Evolutionary conservation across 2,888 invertebrate species (phyloP).

Genomic region (Parasteatoda lunata): DNA sequence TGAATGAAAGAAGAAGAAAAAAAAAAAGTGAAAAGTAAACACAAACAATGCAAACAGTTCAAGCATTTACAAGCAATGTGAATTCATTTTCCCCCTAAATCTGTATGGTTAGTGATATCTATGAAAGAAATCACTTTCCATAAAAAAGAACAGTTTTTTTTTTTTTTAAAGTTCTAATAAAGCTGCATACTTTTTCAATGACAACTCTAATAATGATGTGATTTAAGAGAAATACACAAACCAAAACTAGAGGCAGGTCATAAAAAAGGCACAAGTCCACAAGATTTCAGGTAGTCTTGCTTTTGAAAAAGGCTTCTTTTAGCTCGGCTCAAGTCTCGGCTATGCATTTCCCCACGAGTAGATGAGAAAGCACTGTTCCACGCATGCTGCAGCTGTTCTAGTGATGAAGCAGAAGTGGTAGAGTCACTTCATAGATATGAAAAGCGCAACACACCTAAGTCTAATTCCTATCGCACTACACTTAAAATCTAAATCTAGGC

Average conservation of each 20-base stretch:
- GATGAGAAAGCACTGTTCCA: not conserved
- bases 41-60: not conserved
- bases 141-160: not conserved
- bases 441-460: conserved; percentile 3
- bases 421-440: conserved; percentile 11
- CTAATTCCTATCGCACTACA: conserved; percentile 50
- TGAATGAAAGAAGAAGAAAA: not conserved
- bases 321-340: not conserved
- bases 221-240: conserved; percentile 26
- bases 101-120: not conserved
- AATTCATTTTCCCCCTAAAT: not conserved
- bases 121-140: not conserved
- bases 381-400: conserved; percentile 3
- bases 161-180: not conserved
- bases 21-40: not conserved
- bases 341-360: not conserved
- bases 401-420: not conserved
- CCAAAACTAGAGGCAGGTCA: conserved; percentile 54
- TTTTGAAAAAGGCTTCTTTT: conserved; percentile 33
- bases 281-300: conserved; percentile 52
- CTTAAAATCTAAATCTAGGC: conserved; percentile 63
- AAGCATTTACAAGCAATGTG: not conserved
- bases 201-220: not conserved
- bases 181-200: conserved; percentile 17
- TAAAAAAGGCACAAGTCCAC: conserved; percentile 66